phyloP scores from a whole-genome alignment of 2,113 vertebrate genomes.

The Montifringilla adamsi region DNA sequence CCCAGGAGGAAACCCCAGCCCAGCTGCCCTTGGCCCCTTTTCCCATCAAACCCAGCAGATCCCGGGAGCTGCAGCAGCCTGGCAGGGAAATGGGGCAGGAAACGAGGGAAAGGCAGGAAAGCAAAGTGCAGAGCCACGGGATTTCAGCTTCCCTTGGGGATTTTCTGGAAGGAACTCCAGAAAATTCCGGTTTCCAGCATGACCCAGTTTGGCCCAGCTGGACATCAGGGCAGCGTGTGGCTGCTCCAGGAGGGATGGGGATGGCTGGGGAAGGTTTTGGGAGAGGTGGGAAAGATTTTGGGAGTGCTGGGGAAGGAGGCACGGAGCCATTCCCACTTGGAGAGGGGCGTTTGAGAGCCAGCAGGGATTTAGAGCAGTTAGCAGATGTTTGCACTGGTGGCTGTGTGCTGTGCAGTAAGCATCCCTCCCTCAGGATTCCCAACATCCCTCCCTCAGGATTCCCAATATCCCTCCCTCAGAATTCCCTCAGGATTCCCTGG shows the following conservation, averaged over 20 bases:
- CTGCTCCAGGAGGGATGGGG: not conserved
- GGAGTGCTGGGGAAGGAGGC: too few species aligned
- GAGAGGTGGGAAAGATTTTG: not conserved
- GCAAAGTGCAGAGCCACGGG: too few species aligned
- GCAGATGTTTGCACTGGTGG: not conserved
- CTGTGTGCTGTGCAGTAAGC: not conserved
- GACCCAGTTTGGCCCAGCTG: too few species aligned
- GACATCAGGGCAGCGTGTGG: not conserved
- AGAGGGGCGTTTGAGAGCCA: not conserved
- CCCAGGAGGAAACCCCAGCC: too few species aligned
- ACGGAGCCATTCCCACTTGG: not conserved
- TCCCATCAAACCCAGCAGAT: not conserved
- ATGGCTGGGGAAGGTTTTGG: not conserved
- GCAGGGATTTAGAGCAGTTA: not conserved
- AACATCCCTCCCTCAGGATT: too few species aligned
- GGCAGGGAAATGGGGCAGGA: not conserved
- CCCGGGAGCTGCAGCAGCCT: too few species aligned
- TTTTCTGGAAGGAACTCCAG: not conserved
- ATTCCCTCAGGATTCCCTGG: too few species aligned
- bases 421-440: not conserved
- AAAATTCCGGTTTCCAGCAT: not conserved
- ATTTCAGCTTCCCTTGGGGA: not conserved
- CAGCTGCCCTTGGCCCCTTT: not conserved
- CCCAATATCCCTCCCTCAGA: too few species aligned
- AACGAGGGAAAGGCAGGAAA: not conserved